A percentile compares a stretch with the other conserved stretches of the same genome.
phyloP scores from a whole-genome alignment of 2,797 vertebrate species.

The Sciurus vulgaris region DNA sequence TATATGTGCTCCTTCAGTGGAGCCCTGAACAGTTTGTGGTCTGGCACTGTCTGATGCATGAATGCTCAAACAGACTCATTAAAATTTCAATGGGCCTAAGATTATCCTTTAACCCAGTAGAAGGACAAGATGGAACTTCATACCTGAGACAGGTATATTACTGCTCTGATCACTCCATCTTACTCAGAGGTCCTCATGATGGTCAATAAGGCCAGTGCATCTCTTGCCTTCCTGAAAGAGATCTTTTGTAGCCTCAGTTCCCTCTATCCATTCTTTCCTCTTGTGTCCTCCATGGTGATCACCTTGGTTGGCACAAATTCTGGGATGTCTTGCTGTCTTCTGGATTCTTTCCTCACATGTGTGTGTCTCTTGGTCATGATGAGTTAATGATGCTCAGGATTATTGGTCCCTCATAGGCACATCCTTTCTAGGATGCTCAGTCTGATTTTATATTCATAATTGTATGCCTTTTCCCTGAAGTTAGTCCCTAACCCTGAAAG shows the following conservation, averaged over 20 bases:
- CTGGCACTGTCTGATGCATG: background rate
- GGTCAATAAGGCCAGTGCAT: too few relatives aligned
- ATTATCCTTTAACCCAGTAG: background rate
- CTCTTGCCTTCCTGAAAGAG: too few relatives aligned
- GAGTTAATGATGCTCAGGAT: background rate
- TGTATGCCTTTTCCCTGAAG: background rate
- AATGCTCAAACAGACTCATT: background rate
- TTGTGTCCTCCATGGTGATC: background rate
- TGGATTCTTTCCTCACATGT: background rate
- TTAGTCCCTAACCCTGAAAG: accelerated
- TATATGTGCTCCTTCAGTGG: background rate
- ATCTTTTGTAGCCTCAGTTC: background rate
- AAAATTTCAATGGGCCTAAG: background rate
- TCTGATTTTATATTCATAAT: background rate
- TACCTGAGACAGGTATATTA: background rate
- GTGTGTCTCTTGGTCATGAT: background rate
- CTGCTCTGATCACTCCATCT: background rate
- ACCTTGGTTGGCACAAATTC: background rate
- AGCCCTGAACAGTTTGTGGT: background rate
- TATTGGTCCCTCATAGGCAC: background rate
- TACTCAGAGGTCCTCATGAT: too few relatives aligned
- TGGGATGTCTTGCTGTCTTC: too few relatives aligned
- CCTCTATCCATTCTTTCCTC: background rate
- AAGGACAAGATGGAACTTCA: background rate
- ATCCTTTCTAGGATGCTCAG: background rate